Percentiles rank a stretch among this genome's conserved stretches.
These are phyloP conservation scores for Cyprinus carpio DNA, from an alignment of 2,113 vertebrate species.

Conservation along the genomic window DNA sequence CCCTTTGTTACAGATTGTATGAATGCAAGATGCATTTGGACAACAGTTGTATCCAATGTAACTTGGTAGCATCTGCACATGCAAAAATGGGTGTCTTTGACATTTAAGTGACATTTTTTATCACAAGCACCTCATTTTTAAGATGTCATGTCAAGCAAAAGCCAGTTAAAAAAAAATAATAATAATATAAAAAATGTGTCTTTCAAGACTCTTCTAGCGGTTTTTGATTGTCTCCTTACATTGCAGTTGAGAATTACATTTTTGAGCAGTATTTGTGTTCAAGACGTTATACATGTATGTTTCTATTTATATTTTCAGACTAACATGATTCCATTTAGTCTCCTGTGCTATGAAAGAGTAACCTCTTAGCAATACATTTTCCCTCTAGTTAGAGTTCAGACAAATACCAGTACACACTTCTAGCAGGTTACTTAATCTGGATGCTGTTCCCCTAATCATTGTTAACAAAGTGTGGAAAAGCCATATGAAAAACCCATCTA, in stretches of 20 bases:
- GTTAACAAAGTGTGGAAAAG: conserved; percentile 34
- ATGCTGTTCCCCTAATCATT: conserved; percentile 29
- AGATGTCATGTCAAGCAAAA: background rate
- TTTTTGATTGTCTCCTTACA: background rate
- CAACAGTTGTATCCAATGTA: background rate
- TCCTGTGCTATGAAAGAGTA: background rate
- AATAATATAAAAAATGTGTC: too few species aligned
- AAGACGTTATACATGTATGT: background rate
- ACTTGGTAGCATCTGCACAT: too few species aligned
- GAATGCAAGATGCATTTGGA: background rate
- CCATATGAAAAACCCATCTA: conserved; percentile 4
- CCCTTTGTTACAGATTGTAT: background rate
- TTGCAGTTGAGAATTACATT: background rate
- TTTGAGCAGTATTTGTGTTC: background rate
- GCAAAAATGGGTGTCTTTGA: background rate
- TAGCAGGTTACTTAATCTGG: conserved; percentile 16
- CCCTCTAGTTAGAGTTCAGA: background rate
- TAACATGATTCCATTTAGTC: background rate
- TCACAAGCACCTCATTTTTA: background rate
- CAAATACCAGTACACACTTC: background rate
- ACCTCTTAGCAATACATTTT: background rate
- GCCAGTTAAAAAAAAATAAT: too few species aligned
- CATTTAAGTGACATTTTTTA: background rate
- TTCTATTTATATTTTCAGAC: background rate
- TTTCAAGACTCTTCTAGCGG: background rate